These are phyloP conservation scores for Drosophila prosaltans DNA, from an alignment of 1,140 invertebrate genomes.

Conservation along the genomic window DNA sequence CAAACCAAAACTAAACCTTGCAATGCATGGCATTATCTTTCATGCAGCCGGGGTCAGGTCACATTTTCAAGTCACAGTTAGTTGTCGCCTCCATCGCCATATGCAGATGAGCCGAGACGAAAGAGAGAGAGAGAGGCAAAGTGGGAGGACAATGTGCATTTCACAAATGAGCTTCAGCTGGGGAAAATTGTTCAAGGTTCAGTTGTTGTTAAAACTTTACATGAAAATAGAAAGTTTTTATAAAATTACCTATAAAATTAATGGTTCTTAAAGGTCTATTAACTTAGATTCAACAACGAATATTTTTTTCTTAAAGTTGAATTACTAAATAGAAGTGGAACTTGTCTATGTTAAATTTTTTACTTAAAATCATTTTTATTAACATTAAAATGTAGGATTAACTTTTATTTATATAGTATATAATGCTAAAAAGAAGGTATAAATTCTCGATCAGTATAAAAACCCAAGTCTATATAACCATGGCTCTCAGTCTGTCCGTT, in stretches of 20 bases:
- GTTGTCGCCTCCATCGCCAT: constrained; percentile 12
- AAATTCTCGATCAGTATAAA: too few relatives aligned
- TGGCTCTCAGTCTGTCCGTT: too few relatives aligned
- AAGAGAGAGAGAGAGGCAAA: not conserved
- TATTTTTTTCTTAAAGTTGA: too few relatives aligned
- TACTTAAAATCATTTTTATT: too few relatives aligned
- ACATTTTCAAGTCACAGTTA: constrained; percentile 61
- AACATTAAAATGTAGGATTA: too few relatives aligned
- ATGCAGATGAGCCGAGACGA: constrained; percentile 42
- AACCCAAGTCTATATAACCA: too few relatives aligned
- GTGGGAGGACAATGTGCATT: constrained; percentile 4
- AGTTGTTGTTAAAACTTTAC: not conserved
- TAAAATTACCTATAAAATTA: constrained; percentile 16
- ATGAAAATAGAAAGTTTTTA: not conserved
- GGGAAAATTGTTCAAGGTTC: constrained; percentile 1
- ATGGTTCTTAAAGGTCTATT: not conserved
- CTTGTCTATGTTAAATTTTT: too few relatives aligned
- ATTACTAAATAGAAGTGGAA: too few relatives aligned
- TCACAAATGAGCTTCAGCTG: not conserved
- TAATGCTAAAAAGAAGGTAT: too few relatives aligned
- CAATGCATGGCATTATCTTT: constrained; percentile 18
- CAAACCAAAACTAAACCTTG: not conserved
- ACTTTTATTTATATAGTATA: too few relatives aligned
- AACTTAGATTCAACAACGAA: too few relatives aligned
- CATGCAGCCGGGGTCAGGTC: constrained; percentile 38